These are phyloP conservation scores for Chascanopsetta lugubris DNA, from an alignment of 2,113 vertebrate species.

Conservation along the genomic window DNA sequence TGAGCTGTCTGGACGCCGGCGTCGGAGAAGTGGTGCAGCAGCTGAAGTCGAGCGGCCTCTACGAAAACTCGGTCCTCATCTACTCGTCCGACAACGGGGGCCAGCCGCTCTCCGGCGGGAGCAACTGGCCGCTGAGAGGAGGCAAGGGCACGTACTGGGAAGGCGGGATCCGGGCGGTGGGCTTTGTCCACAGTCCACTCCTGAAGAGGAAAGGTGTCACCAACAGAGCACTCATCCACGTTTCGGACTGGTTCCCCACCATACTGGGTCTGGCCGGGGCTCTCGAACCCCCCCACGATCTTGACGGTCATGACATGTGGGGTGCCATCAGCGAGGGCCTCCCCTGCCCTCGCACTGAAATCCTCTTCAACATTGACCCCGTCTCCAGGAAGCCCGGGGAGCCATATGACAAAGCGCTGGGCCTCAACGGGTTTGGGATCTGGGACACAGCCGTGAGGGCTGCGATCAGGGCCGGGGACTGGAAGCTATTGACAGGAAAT, in stretches of 20 bases:
- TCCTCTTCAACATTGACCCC: slow-evolving; percentile 95
- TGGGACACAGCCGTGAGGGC: slow-evolving; percentile 94
- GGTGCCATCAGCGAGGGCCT: slow-evolving; percentile 87
- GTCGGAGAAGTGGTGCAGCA: slow-evolving; percentile 86
- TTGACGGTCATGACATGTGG: slow-evolving; percentile 92
- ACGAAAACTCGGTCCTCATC: slow-evolving; percentile 88
- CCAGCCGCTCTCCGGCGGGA: slow-evolving; percentile 88
- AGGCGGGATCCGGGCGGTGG: slow-evolving; percentile 89
- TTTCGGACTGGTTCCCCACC: slow-evolving; percentile 95
- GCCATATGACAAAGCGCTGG: slow-evolving; percentile 82
- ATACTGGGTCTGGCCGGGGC: slow-evolving; percentile 86
- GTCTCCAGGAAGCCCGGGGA: slow-evolving; percentile 90
- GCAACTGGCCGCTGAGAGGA: slow-evolving; percentile 93
- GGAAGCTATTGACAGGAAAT: slow-evolving; percentile 92
- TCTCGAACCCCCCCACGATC: slow-evolving; percentile 74
- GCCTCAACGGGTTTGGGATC: slow-evolving; percentile 88
- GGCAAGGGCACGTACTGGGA: slow-evolving; percentile 97
- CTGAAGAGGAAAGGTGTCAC: slow-evolving; percentile 86
- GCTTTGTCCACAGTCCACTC: slow-evolving; percentile 92
- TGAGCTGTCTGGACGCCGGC: slow-evolving; percentile 90
- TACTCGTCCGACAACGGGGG: slow-evolving; percentile 95
- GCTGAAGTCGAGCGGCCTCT: slow-evolving; percentile 84
- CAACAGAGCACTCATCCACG: slow-evolving; percentile 88
- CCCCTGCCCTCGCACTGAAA: slow-evolving; percentile 87
- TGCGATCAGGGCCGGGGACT: slow-evolving; percentile 88